Conservation (phyloP, 2,888 invertebrate genomes). For the Amaurobius ferox region DNA sequence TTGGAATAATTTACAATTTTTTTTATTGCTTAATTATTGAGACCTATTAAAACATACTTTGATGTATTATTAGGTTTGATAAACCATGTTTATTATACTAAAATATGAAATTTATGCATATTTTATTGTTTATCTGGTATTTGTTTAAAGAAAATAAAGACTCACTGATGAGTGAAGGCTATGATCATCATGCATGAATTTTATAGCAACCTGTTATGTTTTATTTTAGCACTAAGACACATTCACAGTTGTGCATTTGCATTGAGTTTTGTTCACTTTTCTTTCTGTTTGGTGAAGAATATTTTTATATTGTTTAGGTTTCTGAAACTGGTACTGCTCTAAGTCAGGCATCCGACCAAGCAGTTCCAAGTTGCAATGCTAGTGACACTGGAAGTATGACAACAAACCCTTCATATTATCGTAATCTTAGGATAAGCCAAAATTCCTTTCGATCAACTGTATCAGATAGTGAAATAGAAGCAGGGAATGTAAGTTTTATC, state of each 20-base stretch:
- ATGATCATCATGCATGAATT: no score
- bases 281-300: no score
- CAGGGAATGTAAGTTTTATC: conserved; percentile 70
- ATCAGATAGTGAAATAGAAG: conserved; percentile 94
- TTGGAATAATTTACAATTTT: no score
- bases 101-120: no score
- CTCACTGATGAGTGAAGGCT: no score
- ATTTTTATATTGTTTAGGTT: conserved; percentile 51
- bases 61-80: no score
- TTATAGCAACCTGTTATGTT: no score
- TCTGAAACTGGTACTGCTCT: conserved; percentile 79
- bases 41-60: no score
- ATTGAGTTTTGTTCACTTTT: conserved; percentile 10
- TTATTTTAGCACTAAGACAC: neutral
- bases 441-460: conserved; percentile 88
- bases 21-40: no score
- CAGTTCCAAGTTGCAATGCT: conserved; percentile 75
- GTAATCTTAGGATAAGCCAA: conserved; percentile 84
- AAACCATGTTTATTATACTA: no score
- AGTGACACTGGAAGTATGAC: conserved; percentile 87
- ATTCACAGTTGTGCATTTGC: neutral
- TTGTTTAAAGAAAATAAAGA: no score
- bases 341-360: conserved; percentile 75
- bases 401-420: conserved; percentile 85
- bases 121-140: no score